These are phyloP conservation scores for Geophilus truncorum DNA, from an alignment of 2,888 invertebrate genomes.

Conservation along the genomic window DNA sequence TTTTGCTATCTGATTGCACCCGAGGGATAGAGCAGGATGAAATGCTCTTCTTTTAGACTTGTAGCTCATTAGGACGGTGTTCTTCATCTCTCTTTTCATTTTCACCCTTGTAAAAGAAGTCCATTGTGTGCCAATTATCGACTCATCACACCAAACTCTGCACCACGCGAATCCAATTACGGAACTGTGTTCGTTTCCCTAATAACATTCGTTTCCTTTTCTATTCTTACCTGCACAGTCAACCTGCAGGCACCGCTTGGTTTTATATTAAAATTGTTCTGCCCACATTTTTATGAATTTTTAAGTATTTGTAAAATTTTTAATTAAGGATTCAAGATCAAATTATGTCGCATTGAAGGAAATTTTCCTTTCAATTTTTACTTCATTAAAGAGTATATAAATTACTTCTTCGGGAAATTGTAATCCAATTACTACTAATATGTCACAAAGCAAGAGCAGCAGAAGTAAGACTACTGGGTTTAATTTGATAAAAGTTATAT, in stretches of 20 bases:
- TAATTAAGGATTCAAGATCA: background rate
- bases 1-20: background rate
- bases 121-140: slow-evolving; percentile 4
- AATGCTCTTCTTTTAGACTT: background rate
- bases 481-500: too few species aligned
- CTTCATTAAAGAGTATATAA: too few species aligned
- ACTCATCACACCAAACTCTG: background rate
- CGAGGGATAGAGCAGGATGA: background rate
- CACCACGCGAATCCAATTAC: slow-evolving; percentile 15
- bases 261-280: background rate
- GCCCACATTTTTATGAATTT: background rate
- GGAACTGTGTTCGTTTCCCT: background rate
- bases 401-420: too few species aligned
- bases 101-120: background rate
- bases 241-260: background rate
- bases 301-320: background rate
- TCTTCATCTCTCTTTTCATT: background rate
- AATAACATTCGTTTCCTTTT: background rate
- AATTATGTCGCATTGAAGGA: background rate
- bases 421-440: too few species aligned
- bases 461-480: too few species aligned
- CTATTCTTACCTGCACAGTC: background rate
- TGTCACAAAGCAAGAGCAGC: too few species aligned
- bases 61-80: background rate
- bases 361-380: too few species aligned